Conservation (phyloP, 2,113 vertebrate genomes). For the Marmota flaviventris region DNA sequence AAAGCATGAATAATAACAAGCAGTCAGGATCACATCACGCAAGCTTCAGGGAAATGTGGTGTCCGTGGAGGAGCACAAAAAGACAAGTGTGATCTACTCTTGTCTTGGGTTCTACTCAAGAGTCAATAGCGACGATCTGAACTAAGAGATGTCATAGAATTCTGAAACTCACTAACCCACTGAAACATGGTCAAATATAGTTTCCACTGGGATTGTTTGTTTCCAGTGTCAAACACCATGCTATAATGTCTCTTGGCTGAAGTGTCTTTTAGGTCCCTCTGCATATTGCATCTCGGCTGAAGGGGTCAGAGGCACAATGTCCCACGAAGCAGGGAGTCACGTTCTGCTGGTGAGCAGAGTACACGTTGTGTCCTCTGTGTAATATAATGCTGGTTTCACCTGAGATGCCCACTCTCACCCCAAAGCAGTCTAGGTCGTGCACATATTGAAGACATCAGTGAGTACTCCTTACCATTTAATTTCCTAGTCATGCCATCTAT, state of each 20-base stretch:
- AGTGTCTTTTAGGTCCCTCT: conserved; percentile 10
- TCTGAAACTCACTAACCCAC: background rate
- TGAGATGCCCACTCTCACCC: conserved; percentile 71
- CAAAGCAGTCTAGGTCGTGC: conserved; percentile 69
- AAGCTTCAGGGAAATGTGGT: conserved; percentile 40
- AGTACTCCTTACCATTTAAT: background rate
- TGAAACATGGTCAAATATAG: conserved; percentile 3
- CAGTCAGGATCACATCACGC: background rate
- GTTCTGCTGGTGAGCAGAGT: conserved; percentile 52
- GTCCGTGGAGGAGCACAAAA: background rate
- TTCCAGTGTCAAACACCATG: background rate
- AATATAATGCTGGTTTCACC: conserved; percentile 69
- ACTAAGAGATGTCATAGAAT: background rate
- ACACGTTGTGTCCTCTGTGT: conserved; percentile 36
- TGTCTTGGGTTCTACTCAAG: conserved; percentile 29
- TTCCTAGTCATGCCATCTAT: background rate
- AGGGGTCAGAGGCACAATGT: conserved; percentile 49
- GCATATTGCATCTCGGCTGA: background rate
- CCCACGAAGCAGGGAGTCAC: background rate
- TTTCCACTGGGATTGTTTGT: conserved; percentile 25
- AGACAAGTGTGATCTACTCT: background rate
- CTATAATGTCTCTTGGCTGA: conserved; percentile 47
- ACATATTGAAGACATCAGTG: conserved; percentile 41
- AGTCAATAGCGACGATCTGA: conserved; percentile 33
- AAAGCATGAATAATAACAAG: conserved; percentile 22